These are phyloP conservation scores for Sarcophaga bullata DNA, from an alignment of 1,140 invertebrate genomes.

Conservation along the genomic window DNA sequence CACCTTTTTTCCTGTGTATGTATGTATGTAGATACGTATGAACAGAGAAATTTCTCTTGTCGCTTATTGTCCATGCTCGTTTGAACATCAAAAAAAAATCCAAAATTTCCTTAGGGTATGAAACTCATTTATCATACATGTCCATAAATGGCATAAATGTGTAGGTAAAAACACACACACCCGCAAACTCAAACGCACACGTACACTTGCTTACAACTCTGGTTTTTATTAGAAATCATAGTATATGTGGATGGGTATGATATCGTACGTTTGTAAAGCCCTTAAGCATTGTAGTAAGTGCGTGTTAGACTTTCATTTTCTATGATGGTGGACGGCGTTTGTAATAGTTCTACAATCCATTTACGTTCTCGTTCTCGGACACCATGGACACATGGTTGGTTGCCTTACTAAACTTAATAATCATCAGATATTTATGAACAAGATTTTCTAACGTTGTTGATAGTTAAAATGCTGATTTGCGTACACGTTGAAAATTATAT, in stretches of 20 bases:
- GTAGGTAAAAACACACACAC: background rate
- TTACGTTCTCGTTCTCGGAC: background rate
- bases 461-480: constrained; percentile 36
- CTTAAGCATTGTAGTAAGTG: no score
- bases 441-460: constrained; percentile 37
- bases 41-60: constrained; percentile 25
- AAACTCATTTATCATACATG: constrained; percentile 35
- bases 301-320: no score
- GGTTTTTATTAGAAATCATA: no score
- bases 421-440: constrained; percentile 29
- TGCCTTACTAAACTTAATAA: background rate
- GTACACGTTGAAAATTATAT: constrained; percentile 7
- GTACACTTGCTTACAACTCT: background rate
- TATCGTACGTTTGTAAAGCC: no score
- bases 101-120: constrained; percentile 34
- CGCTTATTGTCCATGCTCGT: background rate
- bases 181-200: background rate
- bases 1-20: background rate
- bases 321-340: no score
- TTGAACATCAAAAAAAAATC: constrained; percentile 33
- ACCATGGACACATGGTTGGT: background rate
- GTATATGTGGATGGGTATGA: no score
- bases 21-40: background rate
- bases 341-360: background rate
- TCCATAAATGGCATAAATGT: constrained; percentile 11